Conservation (phyloP, 2,797 vertebrate genomes). For the Erpetoichthys calabaricus region DNA sequence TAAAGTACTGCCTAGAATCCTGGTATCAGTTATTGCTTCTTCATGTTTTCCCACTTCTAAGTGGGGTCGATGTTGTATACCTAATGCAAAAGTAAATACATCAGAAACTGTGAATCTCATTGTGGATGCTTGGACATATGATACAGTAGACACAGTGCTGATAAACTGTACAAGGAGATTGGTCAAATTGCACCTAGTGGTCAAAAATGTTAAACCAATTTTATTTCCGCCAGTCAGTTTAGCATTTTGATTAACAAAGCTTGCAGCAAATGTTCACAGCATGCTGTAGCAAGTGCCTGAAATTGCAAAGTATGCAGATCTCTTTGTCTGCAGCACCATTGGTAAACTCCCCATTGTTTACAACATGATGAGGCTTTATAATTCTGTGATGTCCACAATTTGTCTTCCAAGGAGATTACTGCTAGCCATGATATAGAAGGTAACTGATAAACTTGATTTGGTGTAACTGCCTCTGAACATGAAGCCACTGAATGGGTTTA, state of each 20-base stretch:
- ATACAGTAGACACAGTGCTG: slow-evolving; percentile 3
- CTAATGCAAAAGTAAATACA: too few relatives aligned
- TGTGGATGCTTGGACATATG: background rate
- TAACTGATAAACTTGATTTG: too few relatives aligned
- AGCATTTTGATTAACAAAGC: slow-evolving; percentile 1
- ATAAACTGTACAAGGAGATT: slow-evolving; percentile 4
- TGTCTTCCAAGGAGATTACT: background rate
- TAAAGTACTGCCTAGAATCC: too few relatives aligned
- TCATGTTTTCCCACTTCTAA: too few relatives aligned
- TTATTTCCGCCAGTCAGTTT: slow-evolving; percentile 1
- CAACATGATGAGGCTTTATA: background rate
- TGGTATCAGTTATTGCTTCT: too few relatives aligned
- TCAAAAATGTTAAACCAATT: slow-evolving; percentile 4
- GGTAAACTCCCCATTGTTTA: background rate
- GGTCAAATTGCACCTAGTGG: slow-evolving; percentile 4
- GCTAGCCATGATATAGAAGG: too few relatives aligned
- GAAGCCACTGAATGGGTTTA: slow-evolving; percentile 11
- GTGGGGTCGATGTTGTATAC: too few relatives aligned
- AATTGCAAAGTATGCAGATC: background rate
- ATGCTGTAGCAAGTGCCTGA: slow-evolving; percentile 4
- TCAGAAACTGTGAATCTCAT: too few relatives aligned
- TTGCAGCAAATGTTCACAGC: slow-evolving; percentile 6
- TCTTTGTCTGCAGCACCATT: background rate
- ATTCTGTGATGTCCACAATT: background rate
- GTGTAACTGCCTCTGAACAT: background rate